Conservation (phyloP, 2,797 vertebrate genomes). For the Nyctalus aviator region DNA sequence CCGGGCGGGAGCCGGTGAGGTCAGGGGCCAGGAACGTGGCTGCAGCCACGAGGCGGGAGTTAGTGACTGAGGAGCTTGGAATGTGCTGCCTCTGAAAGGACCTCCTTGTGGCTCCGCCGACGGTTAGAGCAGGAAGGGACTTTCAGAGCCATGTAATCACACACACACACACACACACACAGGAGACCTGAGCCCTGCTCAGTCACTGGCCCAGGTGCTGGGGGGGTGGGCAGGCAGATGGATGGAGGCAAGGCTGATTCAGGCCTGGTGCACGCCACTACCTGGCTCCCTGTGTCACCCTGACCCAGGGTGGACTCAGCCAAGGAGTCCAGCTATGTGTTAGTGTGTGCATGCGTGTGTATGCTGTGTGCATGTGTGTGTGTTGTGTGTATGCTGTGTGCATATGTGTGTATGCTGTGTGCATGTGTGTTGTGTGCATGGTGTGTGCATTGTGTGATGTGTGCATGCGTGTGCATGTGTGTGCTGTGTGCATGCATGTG, state of each 20-base stretch:
- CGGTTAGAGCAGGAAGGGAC: slow-evolving; percentile 78
- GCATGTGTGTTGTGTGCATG: fast-evolving
- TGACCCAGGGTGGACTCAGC: background rate
- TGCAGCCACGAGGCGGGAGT: slow-evolving; percentile 72
- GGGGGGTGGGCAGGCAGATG: background rate
- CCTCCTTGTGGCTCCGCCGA: slow-evolving; percentile 71
- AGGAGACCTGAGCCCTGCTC: background rate
- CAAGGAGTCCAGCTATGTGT: background rate
- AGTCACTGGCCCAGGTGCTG: background rate
- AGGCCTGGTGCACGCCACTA: background rate
- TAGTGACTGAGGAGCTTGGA: slow-evolving; percentile 80
- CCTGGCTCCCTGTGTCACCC: background rate
- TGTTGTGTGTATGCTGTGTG: fast-evolving
- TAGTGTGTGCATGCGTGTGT: no score
- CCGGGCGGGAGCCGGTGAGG: slow-evolving; percentile 65
- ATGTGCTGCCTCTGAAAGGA: slow-evolving; percentile 74
- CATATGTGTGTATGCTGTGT: fast-evolving
- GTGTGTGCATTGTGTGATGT: no score
- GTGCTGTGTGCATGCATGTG: no score
- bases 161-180: background rate
- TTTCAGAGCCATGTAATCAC: slow-evolving; percentile 67
- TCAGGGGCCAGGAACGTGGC: slow-evolving; percentile 73
- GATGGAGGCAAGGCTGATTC: background rate
- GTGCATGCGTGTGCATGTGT: fast-evolving
- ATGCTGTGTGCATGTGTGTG: fast-evolving